Evolutionary conservation across 2,113 vertebrate genomes (phyloP).

Genomic region (Sorex araneus): DNA sequence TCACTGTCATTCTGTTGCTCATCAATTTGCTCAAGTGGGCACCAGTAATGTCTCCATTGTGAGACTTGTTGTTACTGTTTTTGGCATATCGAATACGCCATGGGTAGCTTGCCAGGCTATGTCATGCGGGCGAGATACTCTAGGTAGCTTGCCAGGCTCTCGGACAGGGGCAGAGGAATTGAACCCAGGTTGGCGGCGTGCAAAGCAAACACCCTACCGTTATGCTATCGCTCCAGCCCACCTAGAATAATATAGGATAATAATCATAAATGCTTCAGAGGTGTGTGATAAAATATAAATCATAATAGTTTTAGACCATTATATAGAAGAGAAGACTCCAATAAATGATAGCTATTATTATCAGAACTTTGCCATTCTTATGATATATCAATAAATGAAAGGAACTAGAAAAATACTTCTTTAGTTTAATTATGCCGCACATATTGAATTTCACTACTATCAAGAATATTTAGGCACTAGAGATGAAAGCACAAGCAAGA

Average conservation of each 20-base stretch:
- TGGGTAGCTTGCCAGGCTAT: too few relatives aligned
- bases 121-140: too few relatives aligned
- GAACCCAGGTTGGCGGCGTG: too few relatives aligned
- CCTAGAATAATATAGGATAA: background rate
- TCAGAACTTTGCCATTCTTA: background rate
- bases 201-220: too few relatives aligned
- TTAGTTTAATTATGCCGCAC: conserved; percentile 34
- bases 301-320: background rate
- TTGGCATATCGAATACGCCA: too few relatives aligned
- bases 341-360: background rate
- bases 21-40: too few relatives aligned
- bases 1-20: too few relatives aligned
- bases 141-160: too few relatives aligned
- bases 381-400: background rate
- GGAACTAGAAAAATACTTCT: background rate
- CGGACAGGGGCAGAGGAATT: too few relatives aligned
- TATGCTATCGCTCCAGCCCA: too few relatives aligned
- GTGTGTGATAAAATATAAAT: background rate
- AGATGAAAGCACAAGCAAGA: conserved; percentile 5
- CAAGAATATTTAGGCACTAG: conserved; percentile 14
- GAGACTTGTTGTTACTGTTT: too few relatives aligned
- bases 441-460: background rate
- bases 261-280: background rate
- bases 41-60: too few relatives aligned
- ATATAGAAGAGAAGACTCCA: background rate